A percentile compares a stretch with the other conserved stretches of the same genome.
Evolutionary conservation across 1,140 invertebrate species (phyloP).

Genomic region (Listronotus bonariensis): DNA sequence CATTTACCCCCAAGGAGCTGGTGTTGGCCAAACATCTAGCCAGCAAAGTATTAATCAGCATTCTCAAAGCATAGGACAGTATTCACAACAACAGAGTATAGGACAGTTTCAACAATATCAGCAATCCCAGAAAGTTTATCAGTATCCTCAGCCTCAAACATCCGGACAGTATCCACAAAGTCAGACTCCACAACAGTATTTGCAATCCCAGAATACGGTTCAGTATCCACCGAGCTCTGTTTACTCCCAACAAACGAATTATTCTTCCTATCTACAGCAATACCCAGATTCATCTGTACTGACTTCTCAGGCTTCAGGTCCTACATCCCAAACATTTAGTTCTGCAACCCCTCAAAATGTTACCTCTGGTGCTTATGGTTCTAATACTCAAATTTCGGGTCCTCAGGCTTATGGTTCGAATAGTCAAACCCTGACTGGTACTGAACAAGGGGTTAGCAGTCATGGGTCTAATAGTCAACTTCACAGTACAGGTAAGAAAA

Average conservation of each 20-base stretch:
- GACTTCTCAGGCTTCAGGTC: not conserved
- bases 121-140: not conserved
- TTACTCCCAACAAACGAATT: not conserved
- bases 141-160: slow-evolving; percentile 1
- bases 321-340: not conserved
- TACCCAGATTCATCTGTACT: not conserved
- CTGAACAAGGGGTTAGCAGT: not conserved
- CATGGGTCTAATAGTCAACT: too few relatives aligned
- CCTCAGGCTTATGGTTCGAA: not conserved
- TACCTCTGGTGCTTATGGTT: not conserved
- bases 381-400: slow-evolving; percentile 1
- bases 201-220: not conserved
- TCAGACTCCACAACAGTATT: not conserved
- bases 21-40: slow-evolving; percentile 7
- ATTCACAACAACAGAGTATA: slow-evolving; percentile 6
- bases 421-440: not conserved
- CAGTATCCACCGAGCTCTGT: not conserved
- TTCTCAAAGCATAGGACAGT: slow-evolving; percentile 1
- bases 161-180: not conserved
- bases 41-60: slow-evolving; percentile 13
- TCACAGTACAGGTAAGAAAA: too few relatives aligned
- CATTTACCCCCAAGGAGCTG: not conserved
- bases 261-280: not conserved
- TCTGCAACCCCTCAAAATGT: not conserved
- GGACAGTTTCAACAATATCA: slow-evolving; percentile 1